Evolutionary conservation across 2,113 vertebrate species (phyloP), one percentile per base, ranked within the genome.

Genomic region (Cheilinus undulatus): DNA sequence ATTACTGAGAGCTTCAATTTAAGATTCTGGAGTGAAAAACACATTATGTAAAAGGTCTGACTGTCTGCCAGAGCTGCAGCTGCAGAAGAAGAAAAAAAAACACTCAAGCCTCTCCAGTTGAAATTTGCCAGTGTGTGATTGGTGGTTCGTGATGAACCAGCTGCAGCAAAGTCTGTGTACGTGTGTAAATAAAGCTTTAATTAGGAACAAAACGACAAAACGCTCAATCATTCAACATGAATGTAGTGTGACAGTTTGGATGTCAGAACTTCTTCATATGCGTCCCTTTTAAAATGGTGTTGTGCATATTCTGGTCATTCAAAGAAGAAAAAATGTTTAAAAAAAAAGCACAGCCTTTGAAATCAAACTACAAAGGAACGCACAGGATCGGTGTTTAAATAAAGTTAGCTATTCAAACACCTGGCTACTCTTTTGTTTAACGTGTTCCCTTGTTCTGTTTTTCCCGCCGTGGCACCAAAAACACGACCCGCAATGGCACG

Each of bases 31-130:
- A 74, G 80, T 57, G 69, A 66, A 69, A 70, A 78, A 60, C 28
- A 40, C 2, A 45, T 71, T 73, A 50, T 50, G 53, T 60, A 66
- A 83, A 80, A 74, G 27, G 7, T 61, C 19, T 19, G 60, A 57
- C 12, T 19, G 20, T 0, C 61, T 68, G 60, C 66, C 61, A 73
- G 69, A 45, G 54, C 72, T 76, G 72, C 82, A 69, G 82, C 63
- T 66, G 68, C 49, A 67, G 10, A 3, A 11, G 28, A 7, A 30
- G 11, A 82, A 40, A 58, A 57, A 82, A 42, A 53, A 61, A 69
- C 57, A 56, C 51, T 46, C 9, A 1, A 67, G 60, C 61, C 42
- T 10, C 40, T 42, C 17, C 26, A 66, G 45, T 32, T 3, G 0
- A 45, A 54, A 45, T 60, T 34, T 32, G 28, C 38, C 38, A 40